Percentiles rank a stretch among this genome's conserved stretches.
Conservation (phyloP, 2,797 vertebrate genomes). For the Sitta carolinensis region DNA sequence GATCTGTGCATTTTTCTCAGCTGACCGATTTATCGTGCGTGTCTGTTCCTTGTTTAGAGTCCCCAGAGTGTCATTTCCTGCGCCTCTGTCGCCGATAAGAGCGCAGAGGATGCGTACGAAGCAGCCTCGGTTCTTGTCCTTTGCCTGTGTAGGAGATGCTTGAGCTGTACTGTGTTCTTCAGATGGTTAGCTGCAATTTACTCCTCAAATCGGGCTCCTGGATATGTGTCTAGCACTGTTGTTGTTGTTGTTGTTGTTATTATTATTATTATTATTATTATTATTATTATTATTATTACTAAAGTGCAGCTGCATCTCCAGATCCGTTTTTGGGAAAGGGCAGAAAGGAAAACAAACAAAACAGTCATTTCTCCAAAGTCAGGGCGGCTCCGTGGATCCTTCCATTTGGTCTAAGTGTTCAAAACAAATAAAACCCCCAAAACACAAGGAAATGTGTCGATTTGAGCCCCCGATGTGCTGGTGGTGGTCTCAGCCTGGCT, state of each 20-base stretch:
- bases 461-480: background rate
- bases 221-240: background rate
- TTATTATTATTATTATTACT: background rate
- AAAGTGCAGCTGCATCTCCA: background rate
- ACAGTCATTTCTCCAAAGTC: accelerated
- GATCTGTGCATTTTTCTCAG: background rate
- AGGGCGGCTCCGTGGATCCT: background rate
- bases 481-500: background rate
- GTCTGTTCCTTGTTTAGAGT: background rate
- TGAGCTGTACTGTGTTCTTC: background rate
- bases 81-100: background rate
- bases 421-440: background rate
- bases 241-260: background rate
- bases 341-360: background rate
- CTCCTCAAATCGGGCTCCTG: background rate
- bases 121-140: background rate
- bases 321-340: background rate
- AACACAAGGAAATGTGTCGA: accelerated
- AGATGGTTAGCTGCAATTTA: background rate
- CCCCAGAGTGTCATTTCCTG: background rate
- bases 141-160: background rate
- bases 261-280: background rate
- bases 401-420: background rate
- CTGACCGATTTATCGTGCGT: background rate
- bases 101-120: background rate